Conservation (phyloP, 1,140 invertebrate species). For the Panagrolaimus sp. region DNA sequence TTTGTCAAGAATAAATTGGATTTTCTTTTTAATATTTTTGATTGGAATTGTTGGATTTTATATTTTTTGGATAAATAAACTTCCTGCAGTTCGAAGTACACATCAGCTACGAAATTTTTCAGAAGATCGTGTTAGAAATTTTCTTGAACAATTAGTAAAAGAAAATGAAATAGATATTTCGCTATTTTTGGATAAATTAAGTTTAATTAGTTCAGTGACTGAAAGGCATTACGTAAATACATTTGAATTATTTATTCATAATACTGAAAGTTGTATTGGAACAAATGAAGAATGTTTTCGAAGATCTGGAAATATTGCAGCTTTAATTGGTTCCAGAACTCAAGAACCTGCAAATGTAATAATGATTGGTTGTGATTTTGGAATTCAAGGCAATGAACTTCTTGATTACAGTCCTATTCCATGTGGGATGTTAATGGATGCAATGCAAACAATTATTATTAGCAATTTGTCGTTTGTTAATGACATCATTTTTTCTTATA, state of each 20-base stretch:
- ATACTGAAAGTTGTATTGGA: constrained; percentile 5
- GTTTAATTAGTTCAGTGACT: neutral
- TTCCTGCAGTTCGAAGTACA: neutral
- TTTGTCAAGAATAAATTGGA: neutral
- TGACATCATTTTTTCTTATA: constrained; percentile 5
- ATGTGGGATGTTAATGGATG: constrained; percentile 7
- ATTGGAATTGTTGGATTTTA: neutral
- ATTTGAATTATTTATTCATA: constrained; percentile 7
- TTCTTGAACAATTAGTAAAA: neutral
- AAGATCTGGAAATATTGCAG: constrained; percentile 1
- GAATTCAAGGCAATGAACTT: neutral
- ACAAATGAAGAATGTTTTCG: constrained; percentile 10
- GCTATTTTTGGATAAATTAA: constrained; percentile 5
- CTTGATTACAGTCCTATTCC: neutral
- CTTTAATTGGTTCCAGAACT: neutral
- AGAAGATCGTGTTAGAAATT: neutral
- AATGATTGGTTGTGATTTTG: neutral
- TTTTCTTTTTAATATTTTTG: neutral
- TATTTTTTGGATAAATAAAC: neutral
- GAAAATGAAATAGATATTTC: neutral
- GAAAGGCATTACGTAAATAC: constrained; percentile 5
- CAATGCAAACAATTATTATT: neutral
- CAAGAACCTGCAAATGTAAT: neutral
- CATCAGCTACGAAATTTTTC: neutral
- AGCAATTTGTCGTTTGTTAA: neutral